phyloP scores from a whole-genome alignment of 2,888 invertebrate species.

The Nudaria mundana region DNA sequence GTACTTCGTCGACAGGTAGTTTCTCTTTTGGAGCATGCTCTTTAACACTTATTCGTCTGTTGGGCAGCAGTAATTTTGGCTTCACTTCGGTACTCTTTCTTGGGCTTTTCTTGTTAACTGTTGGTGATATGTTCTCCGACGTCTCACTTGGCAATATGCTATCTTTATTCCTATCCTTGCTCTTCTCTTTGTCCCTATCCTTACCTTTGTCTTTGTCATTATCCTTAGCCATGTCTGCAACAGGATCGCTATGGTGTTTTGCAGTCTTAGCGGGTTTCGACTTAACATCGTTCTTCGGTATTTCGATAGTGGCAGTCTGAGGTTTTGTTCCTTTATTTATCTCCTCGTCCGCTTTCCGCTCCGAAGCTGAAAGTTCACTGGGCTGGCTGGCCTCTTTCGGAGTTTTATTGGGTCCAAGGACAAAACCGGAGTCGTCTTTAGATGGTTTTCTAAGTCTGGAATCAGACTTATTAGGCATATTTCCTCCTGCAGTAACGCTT shows the following conservation, averaged over 20 bases:
- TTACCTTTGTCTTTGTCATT: too few species aligned
- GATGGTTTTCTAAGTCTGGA: conserved; percentile 75
- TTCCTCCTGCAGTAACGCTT: conserved; percentile 85
- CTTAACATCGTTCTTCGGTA: conserved; percentile 46
- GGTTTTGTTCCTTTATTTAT: conserved; percentile 62
- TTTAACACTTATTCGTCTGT: conserved; percentile 41
- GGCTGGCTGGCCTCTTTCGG: conserved; percentile 82
- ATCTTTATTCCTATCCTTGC: conserved; percentile 48
- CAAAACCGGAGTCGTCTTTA: conserved; percentile 59
- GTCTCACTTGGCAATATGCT: conserved; percentile 6
- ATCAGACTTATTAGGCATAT: conserved; percentile 83
- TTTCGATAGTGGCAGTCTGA: conserved; percentile 48
- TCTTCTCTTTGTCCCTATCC: too few species aligned
- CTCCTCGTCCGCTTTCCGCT: conserved; percentile 84
- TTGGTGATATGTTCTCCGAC: conserved; percentile 24
- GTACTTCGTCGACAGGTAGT: conserved; percentile 30
- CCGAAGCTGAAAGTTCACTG: conserved; percentile 82
- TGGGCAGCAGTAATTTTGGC: conserved; percentile 40
- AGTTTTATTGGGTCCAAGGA: conserved; percentile 68
- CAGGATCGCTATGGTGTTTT: conserved; percentile 49
- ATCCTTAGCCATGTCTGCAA: too few species aligned
- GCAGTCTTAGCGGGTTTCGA: conserved; percentile 35
- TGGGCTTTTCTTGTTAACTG: conserved; percentile 45
- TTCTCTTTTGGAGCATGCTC: conserved; percentile 41
- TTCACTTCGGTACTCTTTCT: conserved; percentile 49